Conservation (phyloP, 2,113 vertebrate species). For the rat (Rattus norvegicus) region GRCr8 NC_086019.1:29410001-29410500, state of each 20-base stretch:
- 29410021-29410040: neutral
- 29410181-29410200: neutral
- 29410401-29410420: neutral
- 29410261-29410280: neutral
- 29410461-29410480: conserved; percentile 9
- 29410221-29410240: conserved; percentile 59
- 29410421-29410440: conserved; percentile 11
- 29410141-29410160: neutral
- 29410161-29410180: neutral
- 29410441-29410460: neutral
- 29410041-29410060: neutral
- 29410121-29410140: neutral
- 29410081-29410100: neutral
- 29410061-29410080: neutral
- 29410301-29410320: too few relatives aligned
- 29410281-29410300: neutral
- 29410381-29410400: conserved; percentile 6
- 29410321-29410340: conserved; percentile 36
- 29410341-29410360: conserved; percentile 43
- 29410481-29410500: neutral
- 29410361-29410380: neutral
- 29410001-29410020: neutral
- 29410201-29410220: conserved; percentile 58
- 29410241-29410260: conserved; percentile 55
- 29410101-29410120: neutral